A percentile compares a stretch with the other conserved stretches of the same genome.
These are phyloP conservation scores for Montipora sp. DNA, from an alignment of 64 coral and sea anemone genomes.

Conservation along the genomic window DNA sequence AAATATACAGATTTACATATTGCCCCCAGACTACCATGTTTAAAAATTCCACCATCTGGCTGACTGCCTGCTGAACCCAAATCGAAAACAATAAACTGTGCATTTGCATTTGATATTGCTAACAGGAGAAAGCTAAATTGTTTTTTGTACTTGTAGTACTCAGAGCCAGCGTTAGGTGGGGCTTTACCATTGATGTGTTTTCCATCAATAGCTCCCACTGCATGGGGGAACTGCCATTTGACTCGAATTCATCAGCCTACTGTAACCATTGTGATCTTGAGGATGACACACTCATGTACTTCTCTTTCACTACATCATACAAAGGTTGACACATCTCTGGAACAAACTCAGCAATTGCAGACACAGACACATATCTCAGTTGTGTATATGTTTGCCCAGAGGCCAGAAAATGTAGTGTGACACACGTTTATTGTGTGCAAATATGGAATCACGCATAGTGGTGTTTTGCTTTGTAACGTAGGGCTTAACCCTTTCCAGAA, in stretches of 20 bases:
- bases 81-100: neutral
- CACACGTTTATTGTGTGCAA: slow-evolving; percentile 55
- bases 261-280: slow-evolving; percentile 3
- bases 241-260: slow-evolving; percentile 52
- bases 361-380: slow-evolving; percentile 29
- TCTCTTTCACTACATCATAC: slow-evolving; percentile 47
- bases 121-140: slow-evolving; percentile 30
- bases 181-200: slow-evolving; percentile 63
- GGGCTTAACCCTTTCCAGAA: slow-evolving; percentile 49
- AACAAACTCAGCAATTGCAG: slow-evolving; percentile 48
- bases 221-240: slow-evolving; percentile 68
- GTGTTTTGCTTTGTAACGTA: slow-evolving; percentile 26
- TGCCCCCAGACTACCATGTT: neutral
- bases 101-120: neutral
- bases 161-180: slow-evolving; percentile 61
- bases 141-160: slow-evolving; percentile 71
- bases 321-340: slow-evolving; percentile 62
- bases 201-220: slow-evolving; percentile 59
- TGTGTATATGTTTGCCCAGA: slow-evolving; percentile 44
- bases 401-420: slow-evolving; percentile 17
- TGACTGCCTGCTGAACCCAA: slow-evolving; percentile 12
- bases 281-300: slow-evolving; percentile 19
- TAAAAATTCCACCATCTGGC: slow-evolving; percentile 20
- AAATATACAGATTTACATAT: neutral
- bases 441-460: slow-evolving; percentile 36